Conservation (phyloP, 2,888 invertebrate species). For the Aquatica leii region DNA sequence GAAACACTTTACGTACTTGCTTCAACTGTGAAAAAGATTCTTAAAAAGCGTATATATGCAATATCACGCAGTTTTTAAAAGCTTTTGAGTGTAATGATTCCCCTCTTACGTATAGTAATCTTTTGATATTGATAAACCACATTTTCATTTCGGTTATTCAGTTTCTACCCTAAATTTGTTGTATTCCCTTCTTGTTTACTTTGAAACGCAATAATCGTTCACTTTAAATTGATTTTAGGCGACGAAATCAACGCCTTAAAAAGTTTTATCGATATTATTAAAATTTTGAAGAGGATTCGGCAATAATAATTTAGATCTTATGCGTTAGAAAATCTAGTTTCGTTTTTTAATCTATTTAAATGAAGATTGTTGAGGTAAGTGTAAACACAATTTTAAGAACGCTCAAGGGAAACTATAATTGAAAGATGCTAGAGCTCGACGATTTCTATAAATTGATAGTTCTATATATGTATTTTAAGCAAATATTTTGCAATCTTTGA, state of each 20-base stretch:
- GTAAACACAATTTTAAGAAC: too few relatives aligned
- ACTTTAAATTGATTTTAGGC: slow-evolving; percentile 21
- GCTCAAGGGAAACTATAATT: too few relatives aligned
- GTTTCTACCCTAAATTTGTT: slow-evolving; percentile 23
- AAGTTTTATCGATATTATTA: slow-evolving; percentile 15
- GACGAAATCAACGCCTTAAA: slow-evolving; percentile 20
- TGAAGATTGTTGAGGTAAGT: too few relatives aligned
- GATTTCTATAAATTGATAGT: too few relatives aligned
- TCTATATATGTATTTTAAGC: too few relatives aligned
- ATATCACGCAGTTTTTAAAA: slow-evolving; percentile 32
- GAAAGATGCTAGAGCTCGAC: too few relatives aligned
- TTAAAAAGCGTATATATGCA: slow-evolving; percentile 32
- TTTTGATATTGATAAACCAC: slow-evolving; percentile 32
- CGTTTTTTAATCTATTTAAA: too few relatives aligned
- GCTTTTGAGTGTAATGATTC: slow-evolving; percentile 32
- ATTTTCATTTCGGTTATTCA: slow-evolving; percentile 27
- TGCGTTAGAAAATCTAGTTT: too few relatives aligned
- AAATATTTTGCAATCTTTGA: too few relatives aligned
- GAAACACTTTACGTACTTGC: slow-evolving; percentile 6
- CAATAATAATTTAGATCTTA: too few relatives aligned
- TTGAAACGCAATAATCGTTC: slow-evolving; percentile 26
- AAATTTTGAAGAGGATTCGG: neutral
- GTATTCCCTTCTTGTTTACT: slow-evolving; percentile 21
- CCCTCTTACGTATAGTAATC: slow-evolving; percentile 26
- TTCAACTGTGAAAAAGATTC: slow-evolving; percentile 14